These are phyloP conservation scores for Altica lythri DNA, from an alignment of 2,888 invertebrate genomes.

Conservation along the genomic window DNA sequence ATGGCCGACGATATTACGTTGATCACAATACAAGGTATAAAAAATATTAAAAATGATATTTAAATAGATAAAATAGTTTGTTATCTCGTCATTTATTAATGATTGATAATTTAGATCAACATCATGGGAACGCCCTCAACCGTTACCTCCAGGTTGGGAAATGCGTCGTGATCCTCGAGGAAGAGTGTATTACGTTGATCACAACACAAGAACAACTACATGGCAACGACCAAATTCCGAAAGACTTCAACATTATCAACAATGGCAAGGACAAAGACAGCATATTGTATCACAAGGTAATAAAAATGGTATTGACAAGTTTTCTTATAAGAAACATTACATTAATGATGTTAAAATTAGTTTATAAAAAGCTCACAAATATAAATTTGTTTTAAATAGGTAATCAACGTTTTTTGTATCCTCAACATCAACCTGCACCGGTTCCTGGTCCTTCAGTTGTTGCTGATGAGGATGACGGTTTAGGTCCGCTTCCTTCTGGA, in stretches of 20 bases:
- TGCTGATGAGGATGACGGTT: slow-evolving; percentile 73
- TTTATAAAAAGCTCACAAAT: not conserved
- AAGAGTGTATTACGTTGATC: slow-evolving; percentile 95
- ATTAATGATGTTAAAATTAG: slow-evolving; percentile 3
- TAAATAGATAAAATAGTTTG: not conserved
- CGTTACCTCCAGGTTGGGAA: slow-evolving; percentile 94
- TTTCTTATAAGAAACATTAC: not conserved
- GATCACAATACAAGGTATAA: slow-evolving; percentile 89
- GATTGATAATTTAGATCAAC: slow-evolving; percentile 59
- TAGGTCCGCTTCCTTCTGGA: slow-evolving; percentile 89
- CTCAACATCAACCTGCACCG: slow-evolving; percentile 59
- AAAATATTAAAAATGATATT: not conserved
- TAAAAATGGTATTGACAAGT: not conserved
- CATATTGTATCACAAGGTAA: slow-evolving; percentile 87
- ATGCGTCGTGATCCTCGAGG: slow-evolving; percentile 90
- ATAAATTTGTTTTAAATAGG: slow-evolving; percentile 52
- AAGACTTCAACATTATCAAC: slow-evolving; percentile 92
- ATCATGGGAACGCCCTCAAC: slow-evolving; percentile 95
- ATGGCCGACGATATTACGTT: slow-evolving; percentile 86
- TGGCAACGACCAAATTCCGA: slow-evolving; percentile 97
- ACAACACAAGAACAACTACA: slow-evolving; percentile 92
- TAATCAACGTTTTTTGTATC: slow-evolving; percentile 92
- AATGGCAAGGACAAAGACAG: slow-evolving; percentile 94
- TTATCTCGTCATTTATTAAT: not conserved
- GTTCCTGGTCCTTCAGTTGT: slow-evolving; percentile 49